Percentiles rank a stretch among this genome's conserved stretches.
These are phyloP conservation scores for Sinocyclocheilus grahami DNA, from an alignment of 2,113 vertebrate genomes.

Conservation along the genomic window DNA sequence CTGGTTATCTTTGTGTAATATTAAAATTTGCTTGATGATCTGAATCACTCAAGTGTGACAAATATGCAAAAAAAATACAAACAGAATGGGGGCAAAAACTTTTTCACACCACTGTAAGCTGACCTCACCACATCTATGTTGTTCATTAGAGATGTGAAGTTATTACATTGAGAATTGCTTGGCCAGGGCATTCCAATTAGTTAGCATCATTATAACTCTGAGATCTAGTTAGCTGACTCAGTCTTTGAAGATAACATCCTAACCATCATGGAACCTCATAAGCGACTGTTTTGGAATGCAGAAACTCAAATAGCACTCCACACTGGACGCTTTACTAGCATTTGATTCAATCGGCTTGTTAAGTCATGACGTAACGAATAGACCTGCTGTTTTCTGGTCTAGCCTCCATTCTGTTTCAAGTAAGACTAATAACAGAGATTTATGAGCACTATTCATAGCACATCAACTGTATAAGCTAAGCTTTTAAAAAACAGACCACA, in stretches of 20 bases:
- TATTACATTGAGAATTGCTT: conserved; percentile 6
- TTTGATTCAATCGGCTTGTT: not conserved
- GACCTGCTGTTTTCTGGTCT: no score
- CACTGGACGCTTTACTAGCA: not conserved
- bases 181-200: not conserved
- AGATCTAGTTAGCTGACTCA: conserved; percentile 1
- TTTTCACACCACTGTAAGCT: not conserved
- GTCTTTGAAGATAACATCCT: not conserved
- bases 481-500: not conserved
- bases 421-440: no score
- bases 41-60: no score
- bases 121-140: not conserved
- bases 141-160: conserved; percentile 22
- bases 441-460: not conserved
- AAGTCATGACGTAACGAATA: no score
- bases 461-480: not conserved
- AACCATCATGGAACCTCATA: not conserved
- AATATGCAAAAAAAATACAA: no score
- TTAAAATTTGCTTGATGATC: no score
- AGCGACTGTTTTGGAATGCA: not conserved
- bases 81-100: no score
- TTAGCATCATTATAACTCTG: not conserved
- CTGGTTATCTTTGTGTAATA: no score
- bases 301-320: not conserved
- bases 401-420: no score